phyloP scores from a whole-genome alignment of 2,888 invertebrate genomes.

The Papilio demoleus region DNA sequence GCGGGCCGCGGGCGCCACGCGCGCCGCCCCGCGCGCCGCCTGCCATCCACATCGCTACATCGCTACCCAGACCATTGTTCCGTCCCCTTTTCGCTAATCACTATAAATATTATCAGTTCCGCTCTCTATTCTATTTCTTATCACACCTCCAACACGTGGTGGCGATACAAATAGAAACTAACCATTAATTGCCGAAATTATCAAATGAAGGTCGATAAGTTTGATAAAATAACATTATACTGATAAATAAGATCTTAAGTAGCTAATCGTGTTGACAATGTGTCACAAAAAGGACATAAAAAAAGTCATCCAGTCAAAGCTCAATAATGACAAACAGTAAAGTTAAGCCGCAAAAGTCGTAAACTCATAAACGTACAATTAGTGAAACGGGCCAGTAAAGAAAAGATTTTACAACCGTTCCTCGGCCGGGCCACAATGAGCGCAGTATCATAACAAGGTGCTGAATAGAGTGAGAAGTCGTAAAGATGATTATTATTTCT shows the following conservation, averaged over 20 bases:
- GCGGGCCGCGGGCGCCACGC: constrained; percentile 82
- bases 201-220: neutral
- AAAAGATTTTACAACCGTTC: constrained; percentile 84
- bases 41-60: constrained; percentile 62
- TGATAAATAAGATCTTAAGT: constrained; percentile 31
- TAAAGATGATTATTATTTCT: constrained; percentile 85
- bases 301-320: constrained; percentile 67
- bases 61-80: constrained; percentile 74
- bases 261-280: constrained; percentile 7
- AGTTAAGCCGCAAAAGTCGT: constrained; percentile 80
- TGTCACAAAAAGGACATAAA: constrained; percentile 40
- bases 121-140: constrained; percentile 79
- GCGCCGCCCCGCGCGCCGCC: constrained; percentile 82
- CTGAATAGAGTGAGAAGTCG: constrained; percentile 85
- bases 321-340: constrained; percentile 74
- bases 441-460: constrained; percentile 84
- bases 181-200: neutral
- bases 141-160: constrained; percentile 75
- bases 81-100: constrained; percentile 84
- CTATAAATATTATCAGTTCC: constrained; percentile 82
- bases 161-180: constrained; percentile 10
- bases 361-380: constrained; percentile 84
- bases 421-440: constrained; percentile 81
- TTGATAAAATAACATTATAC: neutral
- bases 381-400: constrained; percentile 82